Percentiles rank a stretch among this genome's conserved stretches.
Evolutionary conservation across 1,140 invertebrate genomes (phyloP).

Genomic region (Antheraea mylitta): DNA sequence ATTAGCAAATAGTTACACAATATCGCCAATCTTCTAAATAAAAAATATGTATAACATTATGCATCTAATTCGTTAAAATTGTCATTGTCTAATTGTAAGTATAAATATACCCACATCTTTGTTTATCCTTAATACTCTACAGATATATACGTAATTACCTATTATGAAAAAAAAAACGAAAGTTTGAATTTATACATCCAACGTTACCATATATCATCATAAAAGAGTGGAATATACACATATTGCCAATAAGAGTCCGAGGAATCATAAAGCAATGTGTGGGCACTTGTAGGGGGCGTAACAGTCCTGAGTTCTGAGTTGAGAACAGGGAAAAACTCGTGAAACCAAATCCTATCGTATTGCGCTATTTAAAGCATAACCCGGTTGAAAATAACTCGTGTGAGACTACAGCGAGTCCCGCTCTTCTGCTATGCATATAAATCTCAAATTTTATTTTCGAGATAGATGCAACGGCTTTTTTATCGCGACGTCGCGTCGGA

Average conservation of each 20-base stretch:
- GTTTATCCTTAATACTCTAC: no score
- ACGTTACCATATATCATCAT: not conserved
- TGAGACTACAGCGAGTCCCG: conserved; percentile 66
- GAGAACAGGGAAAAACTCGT: conserved; percentile 73
- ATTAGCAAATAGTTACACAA: no score
- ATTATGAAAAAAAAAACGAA: no score
- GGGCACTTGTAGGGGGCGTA: conserved; percentile 55
- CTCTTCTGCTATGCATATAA: conserved; percentile 69
- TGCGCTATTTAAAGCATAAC: conserved; percentile 78
- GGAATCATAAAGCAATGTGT: conserved; percentile 50
- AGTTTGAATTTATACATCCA: no score
- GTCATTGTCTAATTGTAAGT: no score
- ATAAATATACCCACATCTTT: no score
- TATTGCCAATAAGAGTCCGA: conserved; percentile 45
- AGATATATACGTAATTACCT: no score
- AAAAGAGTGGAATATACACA: not conserved
- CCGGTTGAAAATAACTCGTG: conserved; percentile 74
- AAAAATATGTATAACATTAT: no score
- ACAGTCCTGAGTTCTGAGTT: conserved; percentile 51
- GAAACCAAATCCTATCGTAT: conserved; percentile 78
- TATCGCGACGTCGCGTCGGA: not conserved
- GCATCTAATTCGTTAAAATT: no score
- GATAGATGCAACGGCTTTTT: conserved; percentile 50
- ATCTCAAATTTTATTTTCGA: conserved; percentile 76
- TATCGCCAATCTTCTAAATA: no score